phyloP scores from a whole-genome alignment of 2,797 vertebrate genomes.

The Epinephelus malabaricus region DNA sequence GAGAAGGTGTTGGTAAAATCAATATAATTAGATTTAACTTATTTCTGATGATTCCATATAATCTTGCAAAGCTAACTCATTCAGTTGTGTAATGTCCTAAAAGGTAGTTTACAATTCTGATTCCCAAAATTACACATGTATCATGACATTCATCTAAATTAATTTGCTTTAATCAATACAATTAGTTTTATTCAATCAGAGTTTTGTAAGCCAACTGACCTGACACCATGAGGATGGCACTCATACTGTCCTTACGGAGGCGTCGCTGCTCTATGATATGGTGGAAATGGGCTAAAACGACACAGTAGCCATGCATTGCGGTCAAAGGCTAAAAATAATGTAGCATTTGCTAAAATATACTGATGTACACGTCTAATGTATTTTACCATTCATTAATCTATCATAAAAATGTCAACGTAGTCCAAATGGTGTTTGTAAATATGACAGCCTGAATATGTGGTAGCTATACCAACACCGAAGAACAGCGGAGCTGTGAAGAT shows the following conservation, averaged over 20 bases:
- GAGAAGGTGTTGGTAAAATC: too few relatives aligned
- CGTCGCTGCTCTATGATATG: slow-evolving; percentile 85
- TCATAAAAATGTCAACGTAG: not conserved
- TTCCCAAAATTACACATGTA: not conserved
- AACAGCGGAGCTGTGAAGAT: slow-evolving; percentile 87
- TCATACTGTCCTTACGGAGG: slow-evolving; percentile 80
- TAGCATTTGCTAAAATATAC: not conserved
- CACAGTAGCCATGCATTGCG: not conserved
- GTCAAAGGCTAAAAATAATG: not conserved
- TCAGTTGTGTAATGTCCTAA: not conserved
- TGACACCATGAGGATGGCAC: slow-evolving; percentile 57
- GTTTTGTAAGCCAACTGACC: slow-evolving; percentile 32
- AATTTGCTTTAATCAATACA: not conserved
- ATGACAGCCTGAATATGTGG: not conserved
- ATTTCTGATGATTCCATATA: not conserved
- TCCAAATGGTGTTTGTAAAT: not conserved
- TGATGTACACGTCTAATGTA: too few relatives aligned
- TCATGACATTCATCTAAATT: not conserved
- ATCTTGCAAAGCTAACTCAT: not conserved
- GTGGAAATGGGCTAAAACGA: slow-evolving; percentile 86
- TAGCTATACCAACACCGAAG: slow-evolving; percentile 85
- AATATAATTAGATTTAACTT: not conserved
- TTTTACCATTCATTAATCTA: not conserved
- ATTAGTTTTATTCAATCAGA: not conserved
- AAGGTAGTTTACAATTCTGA: too few relatives aligned